Evolutionary conservation across 2,888 invertebrate genomes (phyloP).

Genomic region (Andricus quercusramuli): DNA sequence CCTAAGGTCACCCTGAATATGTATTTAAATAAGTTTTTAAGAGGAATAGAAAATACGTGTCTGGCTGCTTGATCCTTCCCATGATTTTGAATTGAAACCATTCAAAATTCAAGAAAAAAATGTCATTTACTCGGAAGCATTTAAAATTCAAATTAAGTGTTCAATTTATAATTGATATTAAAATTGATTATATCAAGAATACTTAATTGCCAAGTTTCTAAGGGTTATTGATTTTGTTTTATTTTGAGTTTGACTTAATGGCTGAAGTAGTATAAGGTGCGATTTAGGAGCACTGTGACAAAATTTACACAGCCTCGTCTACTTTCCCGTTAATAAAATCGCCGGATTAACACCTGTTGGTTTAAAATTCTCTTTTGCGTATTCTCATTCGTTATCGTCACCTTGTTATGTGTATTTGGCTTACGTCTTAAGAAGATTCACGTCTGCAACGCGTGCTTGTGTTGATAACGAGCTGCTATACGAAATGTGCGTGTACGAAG

Average conservation of each 20-base stretch:
- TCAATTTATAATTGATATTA: no score
- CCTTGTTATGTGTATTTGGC: conserved; percentile 38
- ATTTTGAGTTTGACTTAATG: background rate
- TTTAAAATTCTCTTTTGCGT: conserved; percentile 36
- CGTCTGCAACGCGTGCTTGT: conserved; percentile 35
- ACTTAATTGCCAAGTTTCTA: background rate
- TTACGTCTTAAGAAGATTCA: conserved; percentile 41
- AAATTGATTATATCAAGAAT: background rate
- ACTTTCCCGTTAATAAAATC: conserved; percentile 32
- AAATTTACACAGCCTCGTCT: conserved; percentile 15
- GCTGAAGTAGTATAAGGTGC: background rate
- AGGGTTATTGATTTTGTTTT: background rate
- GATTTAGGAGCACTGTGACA: conserved; percentile 5
- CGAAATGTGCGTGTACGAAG: conserved; percentile 20
- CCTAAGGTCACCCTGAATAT: no score
- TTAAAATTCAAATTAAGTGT: no score
- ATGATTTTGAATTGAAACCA: no score
- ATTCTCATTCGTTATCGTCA: conserved; percentile 39
- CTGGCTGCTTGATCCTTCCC: no score
- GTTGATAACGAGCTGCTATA: conserved; percentile 36
- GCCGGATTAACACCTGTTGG: conserved; percentile 36
- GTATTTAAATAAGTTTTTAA: no score
- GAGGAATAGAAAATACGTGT: no score
- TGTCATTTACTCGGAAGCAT: no score
- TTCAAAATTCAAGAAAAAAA: no score